Evolutionary conservation across 1,140 invertebrate genomes (phyloP), one percentile per base, ranked within the genome.

Genomic region (Drosophila seguyi): DNA sequence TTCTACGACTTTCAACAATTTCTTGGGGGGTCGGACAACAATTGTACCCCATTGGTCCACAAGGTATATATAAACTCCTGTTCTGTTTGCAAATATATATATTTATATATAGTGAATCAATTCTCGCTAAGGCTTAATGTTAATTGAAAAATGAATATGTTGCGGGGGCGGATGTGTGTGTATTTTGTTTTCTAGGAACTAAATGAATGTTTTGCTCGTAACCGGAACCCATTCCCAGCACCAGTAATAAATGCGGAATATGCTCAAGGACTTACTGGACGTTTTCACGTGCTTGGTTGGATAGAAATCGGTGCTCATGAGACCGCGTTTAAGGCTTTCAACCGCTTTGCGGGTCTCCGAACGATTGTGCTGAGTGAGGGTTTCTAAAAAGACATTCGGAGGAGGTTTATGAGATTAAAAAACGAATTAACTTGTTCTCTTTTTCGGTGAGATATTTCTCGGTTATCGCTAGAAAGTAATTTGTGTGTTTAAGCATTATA

Each of bases 321-420:
- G 68, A 62, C 67, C 65, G 38, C 84, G 85, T 53, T 88, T 87
- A 18, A 87, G 52, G 48, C 47, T 87, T 68, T 86, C 84, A 16
- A 81, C 69, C 58, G 61, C 56, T 42, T 75, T 71, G 22, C 20
- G 55, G 42, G 74, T 66, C 53, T 79, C 55, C 20, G 38, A 36
- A 47, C 77, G 85, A 52, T 41, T 72, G 59, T 75, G 67, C 42
- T 79, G 59, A 29, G 59, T 44, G 39, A 81, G 48, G 56, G 38
- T 44, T 50, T 76, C 85, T 90, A 90, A 27, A 77, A 88, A 76
- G 75, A 88, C 45, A 87, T 78, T 71, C 38, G 56, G 38, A 55
- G 44, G 39, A 27, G 48, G 27, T 57, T 25, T 25, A 39, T 52
- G 25, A 7, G 39, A 56, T 75, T 72, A 79, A 38, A 63, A 81